Evolutionary conservation across 2,888 invertebrate species (phyloP), one percentile per base, ranked within the genome.

Genomic region (Physocephala rufipes): DNA sequence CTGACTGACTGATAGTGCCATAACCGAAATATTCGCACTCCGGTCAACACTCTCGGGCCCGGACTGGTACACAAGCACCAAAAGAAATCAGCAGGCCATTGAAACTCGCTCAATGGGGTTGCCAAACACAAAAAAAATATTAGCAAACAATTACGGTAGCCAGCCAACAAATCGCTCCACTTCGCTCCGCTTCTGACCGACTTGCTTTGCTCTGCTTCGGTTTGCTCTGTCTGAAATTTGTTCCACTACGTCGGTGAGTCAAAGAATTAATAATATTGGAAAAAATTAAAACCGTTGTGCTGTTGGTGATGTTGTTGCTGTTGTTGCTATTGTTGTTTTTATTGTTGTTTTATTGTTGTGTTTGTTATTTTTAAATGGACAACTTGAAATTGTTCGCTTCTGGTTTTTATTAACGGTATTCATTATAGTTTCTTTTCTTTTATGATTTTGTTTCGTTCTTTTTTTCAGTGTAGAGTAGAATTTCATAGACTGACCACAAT

Each of bases 201-300:
- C n/a, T n/a, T n/a, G n/a, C n/a, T n/a, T n/a, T n/a, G n/a, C n/a
- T n/a, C n/a, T n/a, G n/a, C n/a, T n/a, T n/a, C n/a, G n/a, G n/a
- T n/a, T n/a, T n/a, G n/a, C n/a, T n/a, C 45, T 61, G 68, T 61
- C 61, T 21, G 62, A 68, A 68, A 68, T 68, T 68, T 68, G 68
- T 68, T 68, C 68, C 68, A 62, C 51, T 43, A 36, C 19, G 51
- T 19, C 36, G 45, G 51, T 62, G 43, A 36, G 19, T 51, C 16
- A 36, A 61, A 55, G 45, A 28, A 30, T 15, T 19, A 49, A 49
- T 49, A 49, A 49, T 30, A 65, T 24, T 24, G 21, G n/a, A 45
- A 36, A 64, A 64, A 64, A 64, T 24, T 1, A 64, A 64, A 64
- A 21, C 49, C 3, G 43, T 24, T 45, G 9, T 21, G 24, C 47